A percentile compares a stretch with the other conserved stretches of the same genome.
These are phyloP conservation scores for Notechis scutatus DNA, from an alignment of 2,113 vertebrate genomes.

Conservation along the genomic window DNA sequence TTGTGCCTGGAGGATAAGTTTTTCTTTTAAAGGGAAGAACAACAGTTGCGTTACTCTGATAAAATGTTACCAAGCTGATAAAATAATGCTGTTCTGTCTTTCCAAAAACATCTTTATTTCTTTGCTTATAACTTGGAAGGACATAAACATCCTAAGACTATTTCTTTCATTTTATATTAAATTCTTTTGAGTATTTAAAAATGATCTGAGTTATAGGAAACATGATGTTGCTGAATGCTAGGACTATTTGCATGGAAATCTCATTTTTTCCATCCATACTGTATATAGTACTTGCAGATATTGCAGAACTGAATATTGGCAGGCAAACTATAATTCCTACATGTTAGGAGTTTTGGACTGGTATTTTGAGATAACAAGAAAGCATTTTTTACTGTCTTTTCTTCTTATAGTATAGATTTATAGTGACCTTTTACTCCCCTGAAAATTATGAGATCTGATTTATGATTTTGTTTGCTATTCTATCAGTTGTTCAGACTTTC, in stretches of 20 bases:
- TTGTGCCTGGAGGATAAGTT: constrained; percentile 31
- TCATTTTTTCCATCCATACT: background rate
- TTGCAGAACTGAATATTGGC: background rate
- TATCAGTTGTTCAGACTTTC: constrained; percentile 26
- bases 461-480: constrained; percentile 18
- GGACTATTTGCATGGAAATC: background rate
- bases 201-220: background rate
- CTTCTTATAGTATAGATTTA: background rate
- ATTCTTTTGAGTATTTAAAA: constrained; percentile 39
- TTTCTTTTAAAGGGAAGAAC: constrained; percentile 46
- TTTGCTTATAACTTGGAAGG: constrained; percentile 41
- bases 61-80: constrained; percentile 56
- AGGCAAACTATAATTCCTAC: background rate
- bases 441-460: constrained; percentile 37
- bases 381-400: background rate
- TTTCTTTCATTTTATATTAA: constrained; percentile 10
- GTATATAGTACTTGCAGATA: background rate
- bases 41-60: constrained; percentile 46
- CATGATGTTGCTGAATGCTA: background rate
- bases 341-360: background rate
- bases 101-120: constrained; percentile 39
- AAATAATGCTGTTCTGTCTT: constrained; percentile 45
- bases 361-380: background rate
- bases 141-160: constrained; percentile 17
- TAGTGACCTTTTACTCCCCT: constrained; percentile 3